Conservation (phyloP, 1,140 invertebrate genomes). For the Gonatopus flavifemur region DNA sequence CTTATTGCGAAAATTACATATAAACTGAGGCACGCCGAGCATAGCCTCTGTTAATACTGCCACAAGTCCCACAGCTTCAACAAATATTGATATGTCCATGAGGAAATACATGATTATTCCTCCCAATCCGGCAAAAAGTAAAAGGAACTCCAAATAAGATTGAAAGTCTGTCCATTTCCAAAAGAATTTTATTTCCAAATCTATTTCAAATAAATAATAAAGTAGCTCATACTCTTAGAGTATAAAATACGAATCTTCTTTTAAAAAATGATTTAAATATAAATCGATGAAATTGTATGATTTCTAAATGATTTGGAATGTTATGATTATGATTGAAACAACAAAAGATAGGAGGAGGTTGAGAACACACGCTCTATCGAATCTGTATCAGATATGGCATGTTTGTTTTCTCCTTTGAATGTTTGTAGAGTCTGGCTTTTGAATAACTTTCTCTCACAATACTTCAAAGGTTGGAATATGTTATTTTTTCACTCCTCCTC, state of each 20-base stretch:
- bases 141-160: conserved; percentile 92
- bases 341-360: too few species aligned
- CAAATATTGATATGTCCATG: conserved; percentile 76
- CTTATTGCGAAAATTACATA: conserved; percentile 84
- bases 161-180: conserved; percentile 99
- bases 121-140: conserved; percentile 80
- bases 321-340: too few species aligned
- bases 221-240: conserved; percentile 3
- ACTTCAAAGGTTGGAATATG: too few species aligned
- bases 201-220: conserved; percentile 61
- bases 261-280: conserved; percentile 7
- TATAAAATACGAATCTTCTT: conserved; percentile 11
- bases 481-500: too few species aligned
- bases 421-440: too few species aligned
- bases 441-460: too few species aligned
- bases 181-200: conserved; percentile 89
- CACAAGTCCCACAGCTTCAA: conserved; percentile 89
- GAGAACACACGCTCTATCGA: too few species aligned
- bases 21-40: conserved; percentile 90
- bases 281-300: not conserved
- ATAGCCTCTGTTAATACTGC: conserved; percentile 96
- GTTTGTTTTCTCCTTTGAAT: too few species aligned
- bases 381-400: too few species aligned
- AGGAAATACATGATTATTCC: conserved; percentile 87
- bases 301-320: too few species aligned